Conservation (phyloP, 2,888 invertebrate genomes). For the Pachliopta kotzebuea region DNA sequence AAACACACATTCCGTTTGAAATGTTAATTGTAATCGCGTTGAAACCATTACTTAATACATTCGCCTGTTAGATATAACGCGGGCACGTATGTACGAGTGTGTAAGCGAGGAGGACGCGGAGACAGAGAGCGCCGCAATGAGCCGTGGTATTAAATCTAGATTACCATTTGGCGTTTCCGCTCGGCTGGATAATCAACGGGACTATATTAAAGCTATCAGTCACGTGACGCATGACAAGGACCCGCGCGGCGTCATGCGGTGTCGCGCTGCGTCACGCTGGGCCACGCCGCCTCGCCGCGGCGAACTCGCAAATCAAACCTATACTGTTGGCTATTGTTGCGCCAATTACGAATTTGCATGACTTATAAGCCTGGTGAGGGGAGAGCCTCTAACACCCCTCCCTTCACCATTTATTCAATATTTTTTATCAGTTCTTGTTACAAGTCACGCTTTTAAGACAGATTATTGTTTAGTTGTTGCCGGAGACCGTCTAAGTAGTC, state of each 20-base stretch:
- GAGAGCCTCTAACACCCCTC: no score
- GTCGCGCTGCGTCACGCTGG: constrained; percentile 42
- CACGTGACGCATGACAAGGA: constrained; percentile 66
- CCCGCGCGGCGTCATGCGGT: constrained; percentile 52
- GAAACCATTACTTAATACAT: constrained; percentile 14
- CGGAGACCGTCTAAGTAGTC: no score
- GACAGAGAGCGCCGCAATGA: constrained; percentile 56
- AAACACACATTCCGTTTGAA: constrained; percentile 9
- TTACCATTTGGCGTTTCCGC: constrained; percentile 74
- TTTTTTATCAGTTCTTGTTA: no score
- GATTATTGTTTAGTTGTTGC: no score
- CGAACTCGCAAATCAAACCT: constrained; percentile 56
- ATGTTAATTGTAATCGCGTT: constrained; percentile 23
- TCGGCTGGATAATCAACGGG: constrained; percentile 71
- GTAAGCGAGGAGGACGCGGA: constrained; percentile 45
- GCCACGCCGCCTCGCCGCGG: constrained; percentile 42
- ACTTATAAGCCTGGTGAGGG: constrained; percentile 33
- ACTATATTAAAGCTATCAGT: constrained; percentile 78
- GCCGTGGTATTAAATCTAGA: constrained; percentile 76
- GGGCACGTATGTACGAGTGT: constrained; percentile 36
- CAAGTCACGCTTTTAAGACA: no score
- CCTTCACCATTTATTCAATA: no score
- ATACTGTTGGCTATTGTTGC: constrained; percentile 48
- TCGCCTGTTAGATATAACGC: constrained; percentile 35
- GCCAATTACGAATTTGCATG: constrained; percentile 49